Base-by-base conservation (phyloP, 1,140 invertebrate species). In the Acromyrmex charruanus region DNA sequence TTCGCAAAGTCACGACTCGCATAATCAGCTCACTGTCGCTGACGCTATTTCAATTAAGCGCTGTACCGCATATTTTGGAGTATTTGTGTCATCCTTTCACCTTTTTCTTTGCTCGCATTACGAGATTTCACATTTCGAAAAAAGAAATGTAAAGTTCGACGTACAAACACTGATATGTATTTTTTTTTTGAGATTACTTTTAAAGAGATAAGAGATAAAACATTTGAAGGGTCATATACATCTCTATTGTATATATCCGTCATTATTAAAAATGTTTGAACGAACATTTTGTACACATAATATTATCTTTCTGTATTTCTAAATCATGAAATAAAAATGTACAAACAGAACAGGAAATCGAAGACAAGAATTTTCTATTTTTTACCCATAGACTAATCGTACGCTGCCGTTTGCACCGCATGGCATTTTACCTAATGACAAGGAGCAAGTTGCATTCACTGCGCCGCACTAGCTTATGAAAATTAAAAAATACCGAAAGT, bases 41-140 rank as follows among this genome's bases (percentile, higher is more conserved):
- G 55, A 74, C 80, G 80, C 14, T 74, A 18, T 82, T 87, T 88
- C 65, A 89, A 88, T 89, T 88, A 88, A 63, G n/a, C n/a, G 25
- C 21, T 85, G 61, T 51, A 55, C 49, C 39, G 55, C 55, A 44
- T 51, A 65, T 86, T 79, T 77, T 10, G 49, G 35, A 49, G 16
- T 55, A 14, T 53, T 25, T 7, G 53, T 44, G 25, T 49, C 80
- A 71, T 63, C 80, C 69, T 84, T 84, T 75, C 80, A 81, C 63
- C 77, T 81, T 81, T 58, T 14, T 14, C 14, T 55, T 9, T 14
- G 39, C 80, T 61, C 69, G 39, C 39, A 6, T 75, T 25, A 53
- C 21, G 9, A 69, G 28, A 68, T 31, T 44, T 72, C 51, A 25
- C n/a, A 35, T 53, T 84, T 75, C 25, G 25, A 82, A 69, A 49